Conservation (phyloP, 2,113 vertebrate species). For the Aramus guarauna region DNA sequence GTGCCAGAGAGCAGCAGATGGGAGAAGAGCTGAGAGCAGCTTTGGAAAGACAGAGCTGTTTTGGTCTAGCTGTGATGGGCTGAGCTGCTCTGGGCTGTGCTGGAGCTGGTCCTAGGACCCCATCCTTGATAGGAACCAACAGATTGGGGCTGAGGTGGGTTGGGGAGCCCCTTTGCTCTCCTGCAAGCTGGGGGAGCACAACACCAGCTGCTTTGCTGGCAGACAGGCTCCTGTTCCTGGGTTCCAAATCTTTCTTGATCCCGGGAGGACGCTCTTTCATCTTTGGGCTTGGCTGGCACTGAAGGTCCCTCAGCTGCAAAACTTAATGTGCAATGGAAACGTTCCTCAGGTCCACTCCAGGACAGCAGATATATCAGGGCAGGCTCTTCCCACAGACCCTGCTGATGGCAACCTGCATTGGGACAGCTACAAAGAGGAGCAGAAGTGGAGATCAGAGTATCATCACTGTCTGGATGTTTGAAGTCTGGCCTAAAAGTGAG, state of each 20-base stretch:
- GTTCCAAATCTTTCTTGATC: neutral
- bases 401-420: neutral
- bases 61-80: neutral
- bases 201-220: neutral
- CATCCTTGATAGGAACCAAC: neutral
- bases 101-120: neutral
- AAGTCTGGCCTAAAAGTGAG: neutral
- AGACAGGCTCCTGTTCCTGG: neutral
- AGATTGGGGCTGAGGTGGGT: neutral
- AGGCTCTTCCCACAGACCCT: neutral
- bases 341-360: neutral
- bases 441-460: neutral
- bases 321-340: neutral
- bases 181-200: neutral
- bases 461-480: neutral
- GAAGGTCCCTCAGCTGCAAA: neutral
- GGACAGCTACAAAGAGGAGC: neutral
- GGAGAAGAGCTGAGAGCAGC: neutral
- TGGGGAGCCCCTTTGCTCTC: neutral
- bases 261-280: neutral
- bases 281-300: neutral
- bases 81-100: neutral
- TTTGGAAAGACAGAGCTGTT: neutral
- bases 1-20: conserved; percentile 33
- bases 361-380: no score